Base-by-base conservation (phyloP, 2,888 invertebrate genomes). In the Dolichopus griseipennis region DNA sequence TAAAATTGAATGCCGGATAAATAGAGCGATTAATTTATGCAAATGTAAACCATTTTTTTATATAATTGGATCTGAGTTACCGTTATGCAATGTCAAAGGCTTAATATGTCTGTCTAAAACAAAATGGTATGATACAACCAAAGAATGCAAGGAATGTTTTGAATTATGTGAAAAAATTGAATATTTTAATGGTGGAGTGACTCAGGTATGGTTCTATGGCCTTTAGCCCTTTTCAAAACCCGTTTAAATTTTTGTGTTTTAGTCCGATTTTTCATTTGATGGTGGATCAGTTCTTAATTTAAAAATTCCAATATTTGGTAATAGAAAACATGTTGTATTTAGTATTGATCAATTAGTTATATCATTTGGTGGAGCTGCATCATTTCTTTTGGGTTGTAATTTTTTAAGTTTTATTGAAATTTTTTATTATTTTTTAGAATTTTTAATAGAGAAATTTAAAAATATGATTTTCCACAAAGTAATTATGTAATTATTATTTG, bases 331-430 rank as follows among this genome's bases (percentile, higher is more conserved):
- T 27, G 79, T 79, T 8, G 75, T 79, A 10, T 79, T 79, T 64
- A 79, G 79, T 65, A 74, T 74, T 27, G 79, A 80, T 73, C 79
- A 79, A 70, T 69, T 79, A 70, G 72, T 79, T 63, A 77, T 81
- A 70, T 78, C 79, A 3, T 75, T 81, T 69, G 80, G 80, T 62
- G 80, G 81, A 12, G 78, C 79, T 7, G 77, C 79, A 66, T 78
- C 79, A 18, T 72, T 80, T 6, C 80, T 79, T 72, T 71, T 80
- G 27, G 80, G 81, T n/a, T 78, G 79, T 65, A 80, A 79, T 71
- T 79, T 80, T 67, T 75, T 81, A 68, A 80, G 78, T 68, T 68
- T 76, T 21, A 69, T 73, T 52, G 72, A 74, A 68, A 69, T 73
- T 27, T 10, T 71, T 18, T 69, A 65, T 62, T 72, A 52, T 67